Evolutionary conservation across 37 sponge, comb jelly and placozoan species (phyloP), one percentile per base, ranked within the genome.

Genomic region (Cliona cf. orientalis): DNA sequence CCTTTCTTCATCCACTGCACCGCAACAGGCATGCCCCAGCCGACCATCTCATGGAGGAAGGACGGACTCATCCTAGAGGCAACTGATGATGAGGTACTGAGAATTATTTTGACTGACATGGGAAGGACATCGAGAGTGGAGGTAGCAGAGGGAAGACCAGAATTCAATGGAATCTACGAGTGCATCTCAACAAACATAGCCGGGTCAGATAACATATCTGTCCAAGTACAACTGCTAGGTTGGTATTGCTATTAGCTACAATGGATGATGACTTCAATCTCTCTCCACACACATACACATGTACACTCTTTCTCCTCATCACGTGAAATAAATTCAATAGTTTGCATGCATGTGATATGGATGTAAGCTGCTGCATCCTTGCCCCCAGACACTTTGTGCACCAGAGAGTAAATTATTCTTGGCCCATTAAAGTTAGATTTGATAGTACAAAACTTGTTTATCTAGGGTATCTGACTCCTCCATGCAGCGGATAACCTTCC

Each of bases 21-120:
- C 2, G 43, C 34, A 23, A 49, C 37, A 31, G 84, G 84, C 3
- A 49, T 19, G 28, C 84, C 84, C 25, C 28, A 21, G 11, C 75
- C 75, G 2, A 6, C 3, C 1, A 42, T 83, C 75, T 49, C 55
- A 4, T 83, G 84, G 84, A 23, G 35, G 42, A 74, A 46, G 57
- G 84, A 74, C 11, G 67, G 29, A 4, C 6, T 22, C 6, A 6
- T 14, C 0, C 33, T 83, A 4, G 28, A 1, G 36, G 28, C 31
- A 7, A 28, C 31, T 3, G 66, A n/a, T 6, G 23, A 41, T n/a
- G 33, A 37, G 11, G 21, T 26, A 19, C 46, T 83, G 4, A 46
- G 29, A 2, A 37, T 5, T 4, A 34, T 29, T 4, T 28, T 31
- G 6, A 57, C 6, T n/a, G 36, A 21, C 12, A 57, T 42, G 57